Evolutionary conservation across 2,113 vertebrate species (phyloP).

Genomic region (Carlito syrichta): DNA sequence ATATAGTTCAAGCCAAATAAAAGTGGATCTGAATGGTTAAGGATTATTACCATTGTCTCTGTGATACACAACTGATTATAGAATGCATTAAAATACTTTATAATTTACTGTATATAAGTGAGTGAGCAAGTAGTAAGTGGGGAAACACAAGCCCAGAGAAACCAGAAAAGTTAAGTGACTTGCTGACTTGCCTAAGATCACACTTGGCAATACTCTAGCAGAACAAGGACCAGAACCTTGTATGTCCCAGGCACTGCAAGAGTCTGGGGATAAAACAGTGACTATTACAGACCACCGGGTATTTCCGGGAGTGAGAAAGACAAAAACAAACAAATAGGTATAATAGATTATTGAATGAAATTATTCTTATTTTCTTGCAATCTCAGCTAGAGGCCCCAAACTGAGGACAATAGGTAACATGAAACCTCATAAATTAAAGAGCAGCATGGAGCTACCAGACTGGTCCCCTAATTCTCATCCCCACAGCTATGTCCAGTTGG

Average conservation of each 20-base stretch:
- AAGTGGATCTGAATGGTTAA: neutral
- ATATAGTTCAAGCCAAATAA: neutral
- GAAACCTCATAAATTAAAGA: neutral
- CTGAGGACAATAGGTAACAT: neutral
- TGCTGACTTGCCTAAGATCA: neutral
- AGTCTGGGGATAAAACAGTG: neutral
- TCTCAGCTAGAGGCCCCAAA: neutral
- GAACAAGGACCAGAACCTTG: neutral
- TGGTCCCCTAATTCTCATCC: neutral
- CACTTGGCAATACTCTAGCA: neutral
- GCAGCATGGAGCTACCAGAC: neutral
- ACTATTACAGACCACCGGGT: neutral
- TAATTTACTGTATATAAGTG: neutral
- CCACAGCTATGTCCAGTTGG: accelerated
- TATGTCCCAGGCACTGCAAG: neutral
- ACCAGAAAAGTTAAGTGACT: neutral
- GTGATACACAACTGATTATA: neutral
- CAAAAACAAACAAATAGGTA: neutral
- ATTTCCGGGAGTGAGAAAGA: neutral
- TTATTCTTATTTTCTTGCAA: neutral
- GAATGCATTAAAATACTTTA: neutral
- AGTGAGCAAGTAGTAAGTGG: neutral
- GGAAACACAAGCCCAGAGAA: neutral
- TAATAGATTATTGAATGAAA: neutral
- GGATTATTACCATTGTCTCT: neutral